phyloP scores from a whole-genome alignment of 2,113 vertebrate genomes.

The Eudyptes chrysolophus region DNA sequence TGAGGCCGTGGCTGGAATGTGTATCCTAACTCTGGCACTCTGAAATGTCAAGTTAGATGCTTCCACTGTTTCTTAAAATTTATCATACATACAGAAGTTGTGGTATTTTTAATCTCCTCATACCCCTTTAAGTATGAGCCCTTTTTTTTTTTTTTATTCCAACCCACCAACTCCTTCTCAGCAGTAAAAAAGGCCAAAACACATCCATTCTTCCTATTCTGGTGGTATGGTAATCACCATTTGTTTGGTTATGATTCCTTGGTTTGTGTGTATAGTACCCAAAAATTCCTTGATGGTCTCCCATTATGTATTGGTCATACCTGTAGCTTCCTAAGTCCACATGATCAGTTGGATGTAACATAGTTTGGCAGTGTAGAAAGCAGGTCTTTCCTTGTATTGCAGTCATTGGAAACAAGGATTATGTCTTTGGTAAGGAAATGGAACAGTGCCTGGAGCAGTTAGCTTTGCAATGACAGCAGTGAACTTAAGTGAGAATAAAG shows the following conservation, averaged over 20 bases:
- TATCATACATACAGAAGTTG: not conserved
- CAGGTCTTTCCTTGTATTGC: not conserved
- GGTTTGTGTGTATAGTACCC: not conserved
- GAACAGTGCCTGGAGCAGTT: not conserved
- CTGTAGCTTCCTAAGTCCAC: not conserved
- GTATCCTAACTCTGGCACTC: not conserved
- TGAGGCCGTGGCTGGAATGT: not conserved
- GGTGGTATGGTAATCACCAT: not conserved
- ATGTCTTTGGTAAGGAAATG: not conserved
- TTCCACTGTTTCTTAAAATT: not conserved
- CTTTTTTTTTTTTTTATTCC: not conserved
- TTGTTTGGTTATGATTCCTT: not conserved
- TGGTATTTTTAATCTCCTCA: not conserved
- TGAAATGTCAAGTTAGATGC: not conserved
- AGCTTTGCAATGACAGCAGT: not conserved
- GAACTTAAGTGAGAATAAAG: not conserved
- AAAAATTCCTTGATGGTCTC: not conserved
- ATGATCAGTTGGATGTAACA: not conserved
- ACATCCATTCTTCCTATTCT: not conserved
- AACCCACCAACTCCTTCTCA: not conserved
- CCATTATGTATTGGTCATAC: not conserved
- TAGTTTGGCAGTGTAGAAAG: not conserved
- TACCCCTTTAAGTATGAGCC: accelerated
- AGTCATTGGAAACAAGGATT: not conserved
- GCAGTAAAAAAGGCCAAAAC: not conserved